phyloP scores from a whole-genome alignment of 2,113 vertebrate genomes.

The Mesocricetus auratus region DNA sequence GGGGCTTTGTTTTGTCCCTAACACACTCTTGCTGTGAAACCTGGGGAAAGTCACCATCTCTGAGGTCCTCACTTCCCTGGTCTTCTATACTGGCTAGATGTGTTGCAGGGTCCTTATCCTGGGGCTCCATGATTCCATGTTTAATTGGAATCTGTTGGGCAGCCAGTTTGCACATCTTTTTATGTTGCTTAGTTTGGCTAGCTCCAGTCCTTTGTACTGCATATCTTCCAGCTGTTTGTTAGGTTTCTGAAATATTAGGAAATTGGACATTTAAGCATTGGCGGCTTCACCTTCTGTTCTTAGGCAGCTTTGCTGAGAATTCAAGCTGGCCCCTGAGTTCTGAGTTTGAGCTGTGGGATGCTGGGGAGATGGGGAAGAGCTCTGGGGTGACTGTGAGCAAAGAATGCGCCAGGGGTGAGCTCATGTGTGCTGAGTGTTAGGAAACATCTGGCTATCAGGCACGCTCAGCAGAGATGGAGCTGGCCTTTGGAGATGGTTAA shows the following conservation, averaged over 20 bases:
- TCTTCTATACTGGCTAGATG: neutral
- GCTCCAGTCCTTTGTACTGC: neutral
- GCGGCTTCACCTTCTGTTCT: slow-evolving; percentile 13
- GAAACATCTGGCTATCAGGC: slow-evolving; percentile 79
- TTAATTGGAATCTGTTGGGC: slow-evolving; percentile 29
- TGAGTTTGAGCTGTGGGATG: slow-evolving; percentile 62
- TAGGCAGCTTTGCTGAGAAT: slow-evolving; percentile 3
- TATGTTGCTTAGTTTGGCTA: slow-evolving; percentile 27
- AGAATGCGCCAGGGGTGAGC: slow-evolving; percentile 73
- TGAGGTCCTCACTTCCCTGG: neutral
- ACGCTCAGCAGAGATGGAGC: slow-evolving; percentile 59
- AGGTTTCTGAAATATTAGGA: slow-evolving; percentile 30
- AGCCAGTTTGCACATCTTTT: slow-evolving; percentile 41
- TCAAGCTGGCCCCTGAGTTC: neutral
- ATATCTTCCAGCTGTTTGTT: slow-evolving; percentile 53
- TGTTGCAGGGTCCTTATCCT: neutral
- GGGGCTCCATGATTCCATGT: slow-evolving; percentile 1
- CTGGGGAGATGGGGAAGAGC: slow-evolving; percentile 45
- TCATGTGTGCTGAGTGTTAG: slow-evolving; percentile 74
- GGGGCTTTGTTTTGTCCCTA: neutral
- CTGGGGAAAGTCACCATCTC: neutral
- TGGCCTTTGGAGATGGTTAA: slow-evolving; percentile 65
- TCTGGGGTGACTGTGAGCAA: slow-evolving; percentile 58
- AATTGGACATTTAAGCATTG: slow-evolving; percentile 36
- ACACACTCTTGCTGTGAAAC: neutral